These are phyloP conservation scores for Dipus sagitta DNA, from an alignment of 2,797 vertebrate genomes.

Conservation along the genomic window DNA sequence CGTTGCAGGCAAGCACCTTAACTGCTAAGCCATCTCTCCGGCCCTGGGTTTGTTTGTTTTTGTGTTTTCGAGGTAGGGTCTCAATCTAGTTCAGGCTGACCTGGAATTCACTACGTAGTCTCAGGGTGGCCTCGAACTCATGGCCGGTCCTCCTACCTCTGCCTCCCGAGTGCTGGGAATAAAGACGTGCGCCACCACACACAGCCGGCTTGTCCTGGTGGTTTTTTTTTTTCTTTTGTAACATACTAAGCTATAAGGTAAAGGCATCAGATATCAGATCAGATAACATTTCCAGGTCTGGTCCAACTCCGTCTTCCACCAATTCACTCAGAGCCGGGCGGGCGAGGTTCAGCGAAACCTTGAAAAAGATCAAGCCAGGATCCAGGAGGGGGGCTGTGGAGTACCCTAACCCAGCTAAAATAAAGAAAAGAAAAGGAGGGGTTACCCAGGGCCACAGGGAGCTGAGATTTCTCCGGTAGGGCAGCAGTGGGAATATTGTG, in stretches of 20 bases:
- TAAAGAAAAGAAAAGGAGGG: background rate
- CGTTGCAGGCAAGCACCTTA: too few species aligned
- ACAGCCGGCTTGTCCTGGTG: too few species aligned
- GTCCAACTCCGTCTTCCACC: conserved; percentile 5
- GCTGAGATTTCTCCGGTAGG: background rate
- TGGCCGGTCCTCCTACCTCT: too few species aligned
- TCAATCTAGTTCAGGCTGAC: too few species aligned
- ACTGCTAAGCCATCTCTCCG: too few species aligned
- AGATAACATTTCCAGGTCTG: background rate
- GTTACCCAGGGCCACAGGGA: background rate
- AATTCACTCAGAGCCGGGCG: too few species aligned
- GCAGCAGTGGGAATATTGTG: background rate
- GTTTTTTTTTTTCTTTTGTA: background rate
- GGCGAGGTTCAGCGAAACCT: background rate
- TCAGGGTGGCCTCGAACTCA: too few species aligned
- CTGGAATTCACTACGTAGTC: too few species aligned
- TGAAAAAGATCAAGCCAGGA: background rate
- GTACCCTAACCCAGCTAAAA: background rate
- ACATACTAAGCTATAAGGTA: background rate
- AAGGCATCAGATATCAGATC: background rate
- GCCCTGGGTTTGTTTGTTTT: too few species aligned
- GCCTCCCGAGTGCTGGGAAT: too few species aligned
- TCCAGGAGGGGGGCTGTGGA: background rate
- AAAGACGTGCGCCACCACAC: too few species aligned
- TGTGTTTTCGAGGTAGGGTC: too few species aligned